Evolutionary conservation across 1,140 invertebrate genomes (phyloP), one percentile per base, ranked within the genome.

Genomic region (Lasioglossum baleicum): DNA sequence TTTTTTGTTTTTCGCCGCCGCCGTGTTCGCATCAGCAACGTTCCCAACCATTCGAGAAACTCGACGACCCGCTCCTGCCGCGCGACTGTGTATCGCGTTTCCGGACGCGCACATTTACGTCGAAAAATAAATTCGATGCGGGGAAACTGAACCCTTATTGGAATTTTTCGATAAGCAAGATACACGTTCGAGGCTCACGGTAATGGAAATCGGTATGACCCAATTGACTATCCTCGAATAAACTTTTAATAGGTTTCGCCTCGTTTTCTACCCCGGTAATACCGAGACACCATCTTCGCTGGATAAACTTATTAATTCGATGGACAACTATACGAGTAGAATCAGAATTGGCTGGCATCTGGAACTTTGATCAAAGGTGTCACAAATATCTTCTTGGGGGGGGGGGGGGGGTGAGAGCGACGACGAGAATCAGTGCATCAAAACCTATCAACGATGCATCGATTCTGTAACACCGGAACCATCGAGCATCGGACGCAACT

Each of bases 141-240:
- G n/a, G 56, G 7, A 53, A 53, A n/a, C 20, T 58, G 56, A 58
- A n/a, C 56, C n/a, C 7, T 58, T 58, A n/a, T 58, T n/a, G 56
- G 56, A 58, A 58, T n/a, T 20, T 58, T n/a, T 58, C 56, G 56
- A 58, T 58, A 58, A 58, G 56, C 20, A n/a, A 20, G 56, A 58
- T 58, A 58, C 56, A 58, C 56, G 56, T n/a, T 58, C 7, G 7
- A n/a, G 56, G 20, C 56, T n/a, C n/a, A 7, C 56, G 56, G 56
- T 22, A 58, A 58, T 58, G 56, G 56, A 20, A 58, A 58, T 58
- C 17, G 56, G 56, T 20, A 58, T n/a, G 56, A 58, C 56, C 56
- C 56, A 58, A 58, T 58, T 58, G 56, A n/a, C 56, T 20, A 58
- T 58, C 56, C n/a, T 58, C 56, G 56, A 58, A 58, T 58, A 58